Base-by-base conservation (phyloP, 2,888 invertebrate species). In the Hydropsyche betteni region DNA sequence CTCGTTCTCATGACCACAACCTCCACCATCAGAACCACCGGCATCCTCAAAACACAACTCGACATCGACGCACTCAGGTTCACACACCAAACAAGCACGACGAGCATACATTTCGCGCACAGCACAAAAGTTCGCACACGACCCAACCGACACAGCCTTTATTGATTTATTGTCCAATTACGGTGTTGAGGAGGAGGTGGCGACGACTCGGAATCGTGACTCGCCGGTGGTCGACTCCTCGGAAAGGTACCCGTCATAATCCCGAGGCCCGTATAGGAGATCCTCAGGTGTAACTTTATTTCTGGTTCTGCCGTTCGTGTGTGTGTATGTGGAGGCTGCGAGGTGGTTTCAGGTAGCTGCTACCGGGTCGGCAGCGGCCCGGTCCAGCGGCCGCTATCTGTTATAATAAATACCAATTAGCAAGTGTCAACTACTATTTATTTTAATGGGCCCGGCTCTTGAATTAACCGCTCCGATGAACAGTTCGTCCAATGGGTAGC, bases 351-450 rank as follows among this genome's bases (percentile, higher is more conserved):
- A 68, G 64, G 76, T 74, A 55, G 74, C 75, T 16, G 70, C 72
- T 55, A 53, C 36, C 68, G 38, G 74, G 69, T 8, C 44, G 44
- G 44, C 38, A 51, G 53, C 44, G 36, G 70, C 53, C 51, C 50
- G 51, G 14, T 69, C 52, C 71, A 55, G 24, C 24, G 24, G 53
- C 53, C 24, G 55, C 75, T 77, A 79, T 79, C 79, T 75, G 74
- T 76, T 76, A 77, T 77, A 79, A 79, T 79, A 79, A 79, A 77
- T 79, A 79, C 79, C 79, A 79, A 79, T 79, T 79, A 79, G 79
- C 77, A 70, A 69, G 77, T 79, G 79, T 77, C 77, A 78, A 75
- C 74, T 74, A 71, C 76, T 70, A 76, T 76, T 76, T 76, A 75
- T 75, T 76, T 78, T 73, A 78, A 74, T 78, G 64, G 76, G 38